These are phyloP conservation scores for Glaucomys volans DNA, from an alignment of 2,113 vertebrate genomes.

Conservation along the genomic window DNA sequence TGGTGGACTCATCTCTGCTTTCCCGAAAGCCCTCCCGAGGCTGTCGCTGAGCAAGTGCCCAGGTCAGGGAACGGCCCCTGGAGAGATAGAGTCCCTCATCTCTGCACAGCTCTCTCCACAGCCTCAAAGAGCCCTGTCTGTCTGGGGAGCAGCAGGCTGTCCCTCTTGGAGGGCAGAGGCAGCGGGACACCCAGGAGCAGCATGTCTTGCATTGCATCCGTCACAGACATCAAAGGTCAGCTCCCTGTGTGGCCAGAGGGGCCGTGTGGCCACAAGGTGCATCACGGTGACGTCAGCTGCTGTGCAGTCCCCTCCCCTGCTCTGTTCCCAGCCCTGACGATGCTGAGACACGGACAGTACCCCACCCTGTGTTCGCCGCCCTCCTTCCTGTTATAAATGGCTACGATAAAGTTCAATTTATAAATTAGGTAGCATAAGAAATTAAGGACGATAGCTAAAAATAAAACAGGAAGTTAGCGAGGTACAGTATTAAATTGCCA, in stretches of 20 bases:
- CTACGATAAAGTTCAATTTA: neutral
- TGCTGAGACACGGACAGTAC: neutral
- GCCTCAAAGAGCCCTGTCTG: rapidly evolving
- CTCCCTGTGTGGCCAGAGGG: rapidly evolving
- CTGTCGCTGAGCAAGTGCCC: rapidly evolving
- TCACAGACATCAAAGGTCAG: neutral
- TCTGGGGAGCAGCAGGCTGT: no score
- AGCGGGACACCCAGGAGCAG: rapidly evolving
- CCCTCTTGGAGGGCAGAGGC: rapidly evolving
- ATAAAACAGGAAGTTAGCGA: neutral
- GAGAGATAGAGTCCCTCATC: neutral
- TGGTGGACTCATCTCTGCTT: neutral
- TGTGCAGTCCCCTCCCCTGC: neutral
- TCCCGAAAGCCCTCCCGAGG: neutral
- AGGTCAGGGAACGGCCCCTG: rapidly evolving
- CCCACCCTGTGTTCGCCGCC: rapidly evolving
- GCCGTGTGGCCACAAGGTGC: neutral
- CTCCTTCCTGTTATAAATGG: neutral
- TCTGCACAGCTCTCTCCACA: no score
- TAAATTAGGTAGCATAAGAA: neutral
- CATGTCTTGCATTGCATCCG: rapidly evolving
- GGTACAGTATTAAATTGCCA: neutral
- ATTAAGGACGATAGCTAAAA: no score
- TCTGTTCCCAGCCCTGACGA: neutral
- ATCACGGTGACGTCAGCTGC: neutral